Conservation (phyloP, 2,888 invertebrate species). For the Aporophyla nigra region DNA sequence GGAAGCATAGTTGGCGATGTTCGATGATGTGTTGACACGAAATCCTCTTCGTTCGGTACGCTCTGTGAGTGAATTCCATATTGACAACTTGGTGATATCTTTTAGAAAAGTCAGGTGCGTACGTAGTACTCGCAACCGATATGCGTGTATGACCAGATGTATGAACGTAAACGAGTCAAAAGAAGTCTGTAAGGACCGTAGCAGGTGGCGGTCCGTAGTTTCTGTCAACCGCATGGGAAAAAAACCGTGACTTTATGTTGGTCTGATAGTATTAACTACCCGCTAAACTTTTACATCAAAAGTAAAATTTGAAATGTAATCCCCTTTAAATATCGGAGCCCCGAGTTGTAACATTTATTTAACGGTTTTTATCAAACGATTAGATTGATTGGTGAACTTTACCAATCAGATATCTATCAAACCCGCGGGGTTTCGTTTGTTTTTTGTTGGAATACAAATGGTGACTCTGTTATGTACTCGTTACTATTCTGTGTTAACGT, state of each 20-base stretch:
- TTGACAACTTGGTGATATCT: too few relatives aligned
- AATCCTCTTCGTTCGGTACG: too few relatives aligned
- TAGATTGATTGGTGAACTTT: constrained; percentile 49
- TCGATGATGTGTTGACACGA: too few relatives aligned
- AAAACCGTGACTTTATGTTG: too few relatives aligned
- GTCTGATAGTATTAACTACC: not conserved
- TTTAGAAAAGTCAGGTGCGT: too few relatives aligned
- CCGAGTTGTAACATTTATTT: constrained; percentile 9
- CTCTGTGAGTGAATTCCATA: too few relatives aligned
- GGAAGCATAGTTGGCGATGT: not conserved
- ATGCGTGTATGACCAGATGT: too few relatives aligned
- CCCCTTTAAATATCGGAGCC: not conserved
- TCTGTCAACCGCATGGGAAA: too few relatives aligned
- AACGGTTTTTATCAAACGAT: constrained; percentile 40
- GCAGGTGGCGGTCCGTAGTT: too few relatives aligned
- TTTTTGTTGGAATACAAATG: constrained; percentile 45
- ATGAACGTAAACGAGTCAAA: too few relatives aligned
- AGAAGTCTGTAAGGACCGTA: too few relatives aligned
- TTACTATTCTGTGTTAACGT: constrained; percentile 30
- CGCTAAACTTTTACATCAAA: not conserved
- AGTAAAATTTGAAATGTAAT: constrained; percentile 19
- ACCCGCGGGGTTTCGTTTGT: constrained; percentile 32
- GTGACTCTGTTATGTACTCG: constrained; percentile 19
- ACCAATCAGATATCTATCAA: constrained; percentile 48
- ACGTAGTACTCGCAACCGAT: too few relatives aligned